Evolutionary conservation across 2,113 vertebrate species (phyloP).

Genomic region (Setophaga petechia): DNA sequence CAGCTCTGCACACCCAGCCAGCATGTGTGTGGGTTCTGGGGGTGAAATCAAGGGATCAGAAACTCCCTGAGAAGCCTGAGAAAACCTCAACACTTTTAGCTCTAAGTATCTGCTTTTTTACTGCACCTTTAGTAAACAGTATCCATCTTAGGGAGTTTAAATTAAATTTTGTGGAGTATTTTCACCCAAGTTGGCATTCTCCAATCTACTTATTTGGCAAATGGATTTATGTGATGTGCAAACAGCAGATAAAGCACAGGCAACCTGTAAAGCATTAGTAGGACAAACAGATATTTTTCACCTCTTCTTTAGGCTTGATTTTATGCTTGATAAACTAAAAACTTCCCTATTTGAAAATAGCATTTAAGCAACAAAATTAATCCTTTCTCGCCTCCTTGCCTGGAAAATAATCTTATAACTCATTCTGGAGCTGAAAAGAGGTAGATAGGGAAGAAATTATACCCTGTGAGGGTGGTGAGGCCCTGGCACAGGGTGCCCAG

Average conservation of each 20-base stretch:
- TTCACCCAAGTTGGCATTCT: neutral
- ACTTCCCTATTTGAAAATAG: neutral
- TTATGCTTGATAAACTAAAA: neutral
- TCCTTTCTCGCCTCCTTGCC: neutral
- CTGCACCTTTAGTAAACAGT: neutral
- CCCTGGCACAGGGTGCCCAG: neutral
- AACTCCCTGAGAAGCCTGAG: neutral
- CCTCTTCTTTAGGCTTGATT: neutral
- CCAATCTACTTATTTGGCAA: neutral
- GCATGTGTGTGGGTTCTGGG: neutral
- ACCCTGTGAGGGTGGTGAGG: accelerated
- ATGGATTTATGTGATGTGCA: neutral
- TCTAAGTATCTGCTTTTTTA: neutral
- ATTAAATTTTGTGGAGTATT: neutral
- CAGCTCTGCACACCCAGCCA: neutral
- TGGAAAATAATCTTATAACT: neutral
- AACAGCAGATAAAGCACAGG: neutral
- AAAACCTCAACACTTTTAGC: neutral
- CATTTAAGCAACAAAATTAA: neutral
- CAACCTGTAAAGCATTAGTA: neutral
- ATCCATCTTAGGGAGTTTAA: neutral
- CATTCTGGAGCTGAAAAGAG: neutral
- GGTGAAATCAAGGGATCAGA: neutral
- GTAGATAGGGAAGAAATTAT: neutral
- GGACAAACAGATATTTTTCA: neutral